Percentiles rank a stretch among this genome's conserved stretches.
Evolutionary conservation across 2,113 vertebrate species (phyloP).

Genomic region (Bubalus kerabau): DNA sequence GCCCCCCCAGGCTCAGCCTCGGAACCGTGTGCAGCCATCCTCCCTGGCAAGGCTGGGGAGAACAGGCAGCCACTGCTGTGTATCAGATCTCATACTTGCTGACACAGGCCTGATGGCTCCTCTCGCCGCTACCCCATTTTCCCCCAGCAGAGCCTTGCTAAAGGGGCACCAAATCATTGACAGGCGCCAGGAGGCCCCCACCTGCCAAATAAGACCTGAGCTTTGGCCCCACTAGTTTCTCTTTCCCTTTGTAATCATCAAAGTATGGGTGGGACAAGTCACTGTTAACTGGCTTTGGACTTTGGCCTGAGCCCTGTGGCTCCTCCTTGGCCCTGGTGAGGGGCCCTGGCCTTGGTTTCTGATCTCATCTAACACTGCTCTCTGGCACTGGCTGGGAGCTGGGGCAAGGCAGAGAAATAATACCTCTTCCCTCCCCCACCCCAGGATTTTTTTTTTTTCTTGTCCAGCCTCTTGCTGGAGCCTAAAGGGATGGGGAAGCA

Average conservation of each 20-base stretch:
- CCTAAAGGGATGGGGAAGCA: background rate
- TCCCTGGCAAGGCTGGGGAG: slow-evolving; percentile 47
- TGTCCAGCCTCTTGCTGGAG: background rate
- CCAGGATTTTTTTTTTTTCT: background rate
- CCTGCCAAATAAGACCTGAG: background rate
- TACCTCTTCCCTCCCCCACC: slow-evolving; percentile 11
- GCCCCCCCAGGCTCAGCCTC: background rate
- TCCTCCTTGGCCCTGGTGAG: slow-evolving; percentile 54
- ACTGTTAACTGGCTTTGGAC: slow-evolving; percentile 30
- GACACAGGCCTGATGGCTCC: slow-evolving; percentile 58
- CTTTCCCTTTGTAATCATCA: slow-evolving; percentile 28
- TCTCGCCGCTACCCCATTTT: background rate
- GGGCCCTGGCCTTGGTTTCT: slow-evolving; percentile 60
- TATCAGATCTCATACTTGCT: slow-evolving; percentile 65
- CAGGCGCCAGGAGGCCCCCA: background rate
- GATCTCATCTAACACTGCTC: slow-evolving; percentile 52
- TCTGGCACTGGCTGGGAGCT: slow-evolving; percentile 16
- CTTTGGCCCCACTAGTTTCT: background rate
- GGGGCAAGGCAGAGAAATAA: slow-evolving; percentile 6
- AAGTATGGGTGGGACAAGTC: slow-evolving; percentile 10
- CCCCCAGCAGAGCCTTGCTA: background rate
- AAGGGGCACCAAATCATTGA: background rate
- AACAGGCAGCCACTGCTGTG: slow-evolving; percentile 3
- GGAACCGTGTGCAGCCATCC: background rate
- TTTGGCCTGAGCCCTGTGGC: slow-evolving; percentile 47